Conservation (phyloP, 2,113 vertebrate species). For the Petromus typicus region DNA sequence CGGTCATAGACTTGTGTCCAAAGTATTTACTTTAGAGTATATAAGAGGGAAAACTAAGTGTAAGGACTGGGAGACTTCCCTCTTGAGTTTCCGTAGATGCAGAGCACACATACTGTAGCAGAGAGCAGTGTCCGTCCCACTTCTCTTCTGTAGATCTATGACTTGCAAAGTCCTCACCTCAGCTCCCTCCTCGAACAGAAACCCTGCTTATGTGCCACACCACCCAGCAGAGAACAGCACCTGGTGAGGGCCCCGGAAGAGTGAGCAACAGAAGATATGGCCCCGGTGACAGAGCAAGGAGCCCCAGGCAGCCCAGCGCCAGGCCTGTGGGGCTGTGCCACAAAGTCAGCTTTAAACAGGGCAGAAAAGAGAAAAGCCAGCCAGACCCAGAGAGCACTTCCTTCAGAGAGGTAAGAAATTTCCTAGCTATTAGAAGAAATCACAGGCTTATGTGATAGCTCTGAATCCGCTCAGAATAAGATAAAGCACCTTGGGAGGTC, state of each 20-base stretch:
- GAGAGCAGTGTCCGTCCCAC: background rate
- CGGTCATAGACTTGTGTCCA: background rate
- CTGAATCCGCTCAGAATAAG: conserved; percentile 27
- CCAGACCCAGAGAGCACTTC: background rate
- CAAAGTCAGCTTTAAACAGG: background rate
- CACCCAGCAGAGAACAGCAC: background rate
- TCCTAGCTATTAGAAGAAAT: conserved; percentile 18
- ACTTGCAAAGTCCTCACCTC: background rate
- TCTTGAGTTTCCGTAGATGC: background rate
- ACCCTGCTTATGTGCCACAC: fast-evolving
- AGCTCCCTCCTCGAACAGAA: background rate
- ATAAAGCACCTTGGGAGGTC: conserved; percentile 27
- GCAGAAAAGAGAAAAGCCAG: background rate
- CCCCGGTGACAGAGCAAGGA: background rate
- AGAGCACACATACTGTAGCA: background rate
- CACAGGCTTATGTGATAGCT: background rate
- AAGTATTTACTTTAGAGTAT: background rate
- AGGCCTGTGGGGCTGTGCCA: background rate
- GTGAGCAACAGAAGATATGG: background rate
- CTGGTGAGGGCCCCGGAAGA: background rate
- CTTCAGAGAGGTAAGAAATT: background rate
- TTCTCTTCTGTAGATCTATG: background rate
- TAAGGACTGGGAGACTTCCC: background rate
- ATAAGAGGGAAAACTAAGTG: background rate
- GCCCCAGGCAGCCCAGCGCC: background rate